Evolutionary conservation across 2,113 vertebrate genomes (phyloP).

Genomic region (Myrmecophaga tridactyla): DNA sequence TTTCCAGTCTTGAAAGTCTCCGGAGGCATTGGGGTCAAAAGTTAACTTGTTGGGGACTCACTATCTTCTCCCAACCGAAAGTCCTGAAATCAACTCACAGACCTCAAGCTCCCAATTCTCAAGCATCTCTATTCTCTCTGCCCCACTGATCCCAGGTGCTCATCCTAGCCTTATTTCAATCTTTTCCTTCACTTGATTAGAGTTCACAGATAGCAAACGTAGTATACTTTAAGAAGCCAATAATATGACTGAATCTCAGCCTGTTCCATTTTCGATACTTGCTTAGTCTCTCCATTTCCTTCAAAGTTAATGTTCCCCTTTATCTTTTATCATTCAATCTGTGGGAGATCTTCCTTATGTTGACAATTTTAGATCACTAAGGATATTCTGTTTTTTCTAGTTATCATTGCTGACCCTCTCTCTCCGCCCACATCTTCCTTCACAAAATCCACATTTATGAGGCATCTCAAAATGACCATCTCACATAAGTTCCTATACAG

Average conservation of each 20-base stretch:
- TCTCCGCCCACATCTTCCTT: not conserved
- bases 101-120: not conserved
- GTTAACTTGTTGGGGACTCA: not conserved
- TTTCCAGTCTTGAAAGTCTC: not conserved
- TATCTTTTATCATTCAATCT: not conserved
- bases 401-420: not conserved
- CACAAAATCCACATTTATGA: not conserved
- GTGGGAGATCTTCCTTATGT: not conserved
- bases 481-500: slow-evolving; percentile 4
- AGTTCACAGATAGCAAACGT: not conserved
- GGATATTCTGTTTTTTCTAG: not conserved
- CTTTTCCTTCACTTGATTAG: slow-evolving; percentile 9
- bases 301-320: not conserved
- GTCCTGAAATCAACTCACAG: not conserved
- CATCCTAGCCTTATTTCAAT: not conserved
- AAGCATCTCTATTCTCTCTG: not conserved
- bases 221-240: slow-evolving; percentile 14
- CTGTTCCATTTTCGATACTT: not conserved
- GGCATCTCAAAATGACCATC: not conserved
- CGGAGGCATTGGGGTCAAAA: not conserved
- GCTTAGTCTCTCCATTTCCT: not conserved
- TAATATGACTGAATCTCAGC: not conserved
- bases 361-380: not conserved
- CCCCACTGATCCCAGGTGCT: not conserved
- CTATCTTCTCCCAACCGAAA: not conserved